Evolutionary conservation across 2,888 invertebrate genomes (phyloP).

Genomic region (Pollenia labialis): DNA sequence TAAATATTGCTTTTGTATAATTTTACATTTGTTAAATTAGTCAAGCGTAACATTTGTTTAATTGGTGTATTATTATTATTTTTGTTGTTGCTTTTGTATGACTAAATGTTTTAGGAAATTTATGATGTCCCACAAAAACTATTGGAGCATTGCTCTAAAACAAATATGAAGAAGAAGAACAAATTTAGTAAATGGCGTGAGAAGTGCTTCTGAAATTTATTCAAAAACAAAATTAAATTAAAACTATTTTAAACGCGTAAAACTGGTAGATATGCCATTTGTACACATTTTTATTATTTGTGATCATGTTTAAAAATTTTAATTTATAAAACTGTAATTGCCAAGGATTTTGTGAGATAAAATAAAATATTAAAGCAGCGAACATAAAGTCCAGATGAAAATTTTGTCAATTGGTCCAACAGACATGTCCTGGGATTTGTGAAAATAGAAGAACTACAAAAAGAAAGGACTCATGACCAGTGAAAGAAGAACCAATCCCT

Average conservation of each 20-base stretch:
- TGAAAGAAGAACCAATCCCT: no score
- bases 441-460: no score
- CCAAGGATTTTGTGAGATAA: no score
- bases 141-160: conserved; percentile 53
- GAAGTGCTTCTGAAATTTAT: conserved; percentile 54
- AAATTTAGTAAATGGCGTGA: conserved; percentile 60
- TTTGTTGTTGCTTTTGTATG: not conserved
- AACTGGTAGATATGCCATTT: conserved; percentile 10
- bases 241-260: conserved; percentile 13
- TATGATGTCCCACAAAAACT: conserved; percentile 54
- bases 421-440: no score
- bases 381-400: no score
- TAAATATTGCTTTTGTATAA: conserved; percentile 24
- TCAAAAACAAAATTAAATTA: conserved; percentile 2
- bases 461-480: no score
- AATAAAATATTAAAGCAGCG: no score
- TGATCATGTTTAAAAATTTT: not conserved
- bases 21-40: conserved; percentile 69
- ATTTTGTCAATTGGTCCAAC: no score
- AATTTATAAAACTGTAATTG: no score
- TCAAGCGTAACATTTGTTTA: conserved; percentile 70
- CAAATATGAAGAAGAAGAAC: conserved; percentile 6
- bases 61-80: conserved; percentile 35
- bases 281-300: not conserved
- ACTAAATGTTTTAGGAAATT: conserved; percentile 35